These are phyloP conservation scores for Sebastes wilsoni DNA, from an alignment of 2,797 vertebrate genomes.

Conservation along the genomic window DNA sequence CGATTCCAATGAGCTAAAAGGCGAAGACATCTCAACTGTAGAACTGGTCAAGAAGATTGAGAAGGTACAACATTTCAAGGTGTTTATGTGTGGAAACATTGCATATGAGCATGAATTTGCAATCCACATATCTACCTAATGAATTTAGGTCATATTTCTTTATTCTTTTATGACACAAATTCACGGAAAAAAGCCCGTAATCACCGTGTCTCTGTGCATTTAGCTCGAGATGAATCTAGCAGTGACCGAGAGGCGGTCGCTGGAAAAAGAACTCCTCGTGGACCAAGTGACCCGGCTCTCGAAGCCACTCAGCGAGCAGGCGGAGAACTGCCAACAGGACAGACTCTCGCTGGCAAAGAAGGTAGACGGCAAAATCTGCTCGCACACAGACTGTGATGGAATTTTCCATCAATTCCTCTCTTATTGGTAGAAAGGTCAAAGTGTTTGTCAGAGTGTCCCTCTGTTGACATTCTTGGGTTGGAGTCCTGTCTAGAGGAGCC, in stretches of 20 bases:
- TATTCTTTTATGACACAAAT: neutral
- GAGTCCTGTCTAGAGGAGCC: too few relatives aligned
- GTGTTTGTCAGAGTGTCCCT: too few relatives aligned
- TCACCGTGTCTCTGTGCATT: neutral
- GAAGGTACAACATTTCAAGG: slow-evolving; percentile 77
- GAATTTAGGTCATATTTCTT: neutral
- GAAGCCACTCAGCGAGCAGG: slow-evolving; percentile 72
- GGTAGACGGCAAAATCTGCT: slow-evolving; percentile 76
- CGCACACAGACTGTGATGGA: neutral
- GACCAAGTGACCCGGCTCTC: slow-evolving; percentile 86
- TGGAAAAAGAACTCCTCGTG: slow-evolving; percentile 88
- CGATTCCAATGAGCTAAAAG: slow-evolving; percentile 80
- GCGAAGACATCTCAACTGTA: slow-evolving; percentile 82
- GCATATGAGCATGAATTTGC: neutral
- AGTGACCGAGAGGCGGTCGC: slow-evolving; percentile 85
- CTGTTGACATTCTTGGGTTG: too few relatives aligned
- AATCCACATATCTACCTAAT: neutral
- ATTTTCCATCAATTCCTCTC: too few relatives aligned
- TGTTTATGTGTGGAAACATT: neutral
- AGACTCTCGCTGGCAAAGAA: slow-evolving; percentile 84
- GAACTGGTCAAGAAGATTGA: slow-evolving; percentile 89
- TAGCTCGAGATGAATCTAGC: slow-evolving; percentile 88
- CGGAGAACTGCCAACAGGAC: slow-evolving; percentile 81
- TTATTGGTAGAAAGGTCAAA: too few relatives aligned
- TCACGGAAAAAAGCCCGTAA: neutral